Base-by-base conservation (phyloP, 2,113 vertebrate species). In the Ceyx melanurus region DNA sequence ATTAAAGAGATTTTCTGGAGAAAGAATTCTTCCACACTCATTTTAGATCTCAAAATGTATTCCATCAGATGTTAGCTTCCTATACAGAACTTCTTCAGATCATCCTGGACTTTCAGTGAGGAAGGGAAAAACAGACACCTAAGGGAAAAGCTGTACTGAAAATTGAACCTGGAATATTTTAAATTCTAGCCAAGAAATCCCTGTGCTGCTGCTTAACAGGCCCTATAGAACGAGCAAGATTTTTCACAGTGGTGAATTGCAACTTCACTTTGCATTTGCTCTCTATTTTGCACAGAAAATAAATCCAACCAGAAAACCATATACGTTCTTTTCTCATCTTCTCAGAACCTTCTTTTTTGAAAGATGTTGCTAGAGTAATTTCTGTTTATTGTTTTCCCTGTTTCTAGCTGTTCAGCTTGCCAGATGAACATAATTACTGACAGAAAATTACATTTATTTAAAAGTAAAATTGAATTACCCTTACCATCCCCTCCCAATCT, bases 401-500 rank as follows among this genome's bases (percentile, higher is more conserved):
- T 90, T 96, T 67, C 70, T 78, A 88, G 23, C 48, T 75, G 66
- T 81, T 95, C 88, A 68, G 61, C 54, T 90, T 86, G 48, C 83
- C 90, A 95, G 88, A 84, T 65, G 45, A 95, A 76, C 50, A 72
- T 64, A 81, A 93, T 93, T 93, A 84, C 53, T 46, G 73, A 60
- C 68, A 93, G 76, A 93, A 89, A 86, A 92, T 93, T 84, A 29
- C 29, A 84, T 93, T 93, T 89, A 92, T 92, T 93, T 78, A 67
- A 86, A 91, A 93, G 67, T 71, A 72, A 92, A 95, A 94, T 88
- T 75, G 17, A 92, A 88, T 96, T 95, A 91, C 53, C 66, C n/a
- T 45, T 88, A 61, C 57, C 61, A 78, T 94, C 18, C 37, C 31
- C 23, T 80, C 67, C 33, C 65, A 83, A 40, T 56, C 43, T 77